Base-by-base conservation (phyloP, 1,140 invertebrate species). In the Lineus longissimus region DNA sequence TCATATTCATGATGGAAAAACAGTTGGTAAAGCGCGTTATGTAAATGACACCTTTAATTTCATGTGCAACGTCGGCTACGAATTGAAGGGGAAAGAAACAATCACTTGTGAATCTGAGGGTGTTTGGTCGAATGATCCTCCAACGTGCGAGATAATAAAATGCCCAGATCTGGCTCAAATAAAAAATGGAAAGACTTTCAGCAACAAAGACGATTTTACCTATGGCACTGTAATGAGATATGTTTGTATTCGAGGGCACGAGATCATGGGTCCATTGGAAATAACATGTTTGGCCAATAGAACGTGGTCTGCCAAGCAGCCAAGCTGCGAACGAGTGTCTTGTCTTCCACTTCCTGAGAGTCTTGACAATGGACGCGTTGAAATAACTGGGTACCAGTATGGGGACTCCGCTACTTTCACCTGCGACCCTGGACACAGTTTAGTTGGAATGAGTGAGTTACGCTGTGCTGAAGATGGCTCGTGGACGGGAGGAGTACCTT, bases 171-270 rank as follows among this genome's bases (percentile, higher is more conserved):
- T 63, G 25, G 47, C 45, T 29, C 6, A 22, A 0, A 66, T 72
- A 55, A 30, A 36, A 13, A 64, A 70, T 56, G 71, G 71, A 17
- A 65, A 73, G 22, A 69, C 56, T 0, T 80, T 76, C 74, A 80
- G 86, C 11, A 87, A 90, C 63, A 89, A 94, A 11, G 91, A 90
- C 0, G 89, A 90, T 19, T 95, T 95, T 76, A 93, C 94, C 72
- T 19, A 65, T 47, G 40, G 66, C 1, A 2, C 15, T 1, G 36
- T 30, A 15, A 68, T 67, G 25, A 66, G 54, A 2, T 79, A 77
- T 40, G 23, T 7, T 27, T 79, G 77, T 64, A 31, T 67, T 7
- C 33, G 61, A 15, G 80, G 78, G 2, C 81, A 76, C 65, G 57
- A 67, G 11, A 36, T 81, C 15, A 51, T 67, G 7, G 80, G 80